Conservation (phyloP, 2,888 invertebrate species). For the Serripes groenlandicus region DNA sequence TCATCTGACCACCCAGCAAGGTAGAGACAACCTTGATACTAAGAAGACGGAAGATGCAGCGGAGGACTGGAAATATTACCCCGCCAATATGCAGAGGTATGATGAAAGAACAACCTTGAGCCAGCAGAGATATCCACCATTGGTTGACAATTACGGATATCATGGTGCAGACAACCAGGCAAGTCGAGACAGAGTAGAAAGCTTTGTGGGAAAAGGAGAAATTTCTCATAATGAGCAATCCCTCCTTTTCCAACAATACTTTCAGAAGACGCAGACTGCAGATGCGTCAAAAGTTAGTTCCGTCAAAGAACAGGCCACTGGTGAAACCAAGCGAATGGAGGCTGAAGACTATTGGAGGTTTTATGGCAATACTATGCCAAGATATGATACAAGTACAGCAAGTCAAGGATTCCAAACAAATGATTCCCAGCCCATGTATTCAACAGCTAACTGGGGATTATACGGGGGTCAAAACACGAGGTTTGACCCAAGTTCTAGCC, state of each 20-base stretch:
- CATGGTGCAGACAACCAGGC: neutral
- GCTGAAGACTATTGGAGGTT: neutral
- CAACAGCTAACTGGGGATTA: neutral
- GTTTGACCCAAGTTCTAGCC: neutral
- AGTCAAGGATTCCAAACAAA: neutral
- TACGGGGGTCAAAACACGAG: neutral
- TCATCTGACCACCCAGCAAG: neutral
- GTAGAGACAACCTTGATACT: neutral
- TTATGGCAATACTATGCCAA: neutral
- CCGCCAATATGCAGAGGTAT: neutral
- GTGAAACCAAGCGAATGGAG: neutral
- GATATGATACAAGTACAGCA: neutral
- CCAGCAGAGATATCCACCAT: neutral
- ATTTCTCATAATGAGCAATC: too few species aligned
- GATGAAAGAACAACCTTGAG: neutral
- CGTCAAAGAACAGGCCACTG: neutral
- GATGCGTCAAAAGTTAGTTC: too few species aligned
- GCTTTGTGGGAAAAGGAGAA: too few species aligned
- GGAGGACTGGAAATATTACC: neutral
- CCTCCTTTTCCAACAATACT: too few species aligned
- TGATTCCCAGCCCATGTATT: neutral
- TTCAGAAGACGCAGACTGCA: too few species aligned
- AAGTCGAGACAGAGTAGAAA: too few species aligned
- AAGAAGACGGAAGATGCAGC: neutral
- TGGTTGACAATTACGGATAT: slow-evolving; percentile 1